Evolutionary conservation across 2,888 invertebrate species (phyloP).

Genomic region (Boloria euphrosyne): DNA sequence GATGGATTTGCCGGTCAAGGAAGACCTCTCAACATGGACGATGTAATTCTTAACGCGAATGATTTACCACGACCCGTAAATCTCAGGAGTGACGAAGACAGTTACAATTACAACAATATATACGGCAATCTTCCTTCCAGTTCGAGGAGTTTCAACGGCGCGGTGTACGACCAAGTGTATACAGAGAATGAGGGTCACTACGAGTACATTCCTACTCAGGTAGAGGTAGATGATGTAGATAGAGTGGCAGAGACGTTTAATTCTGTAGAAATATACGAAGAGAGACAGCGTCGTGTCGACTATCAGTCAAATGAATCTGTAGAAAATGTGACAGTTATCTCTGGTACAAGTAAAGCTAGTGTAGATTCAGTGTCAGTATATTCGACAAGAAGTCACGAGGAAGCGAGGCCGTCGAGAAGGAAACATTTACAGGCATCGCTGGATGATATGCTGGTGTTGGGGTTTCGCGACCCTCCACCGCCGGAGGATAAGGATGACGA

Average conservation of each 20-base stretch:
- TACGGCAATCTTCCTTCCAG: constrained; percentile 66
- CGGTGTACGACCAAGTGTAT: constrained; percentile 71
- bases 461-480: constrained; percentile 54
- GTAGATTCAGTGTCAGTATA: constrained; percentile 83
- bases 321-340: constrained; percentile 80
- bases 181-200: constrained; percentile 74
- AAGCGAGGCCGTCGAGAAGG: constrained; percentile 59
- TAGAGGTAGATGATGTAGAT: constrained; percentile 63
- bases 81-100: constrained; percentile 70
- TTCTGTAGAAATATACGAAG: constrained; percentile 73
- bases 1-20: constrained; percentile 78
- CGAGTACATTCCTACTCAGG: constrained; percentile 62
- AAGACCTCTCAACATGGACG: constrained; percentile 71
- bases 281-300: constrained; percentile 56
- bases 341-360: constrained; percentile 65
- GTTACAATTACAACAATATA: constrained; percentile 73
- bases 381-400: constrained; percentile 83
- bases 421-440: constrained; percentile 77
- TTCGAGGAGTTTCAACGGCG: constrained; percentile 62
- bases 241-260: constrained; percentile 65
- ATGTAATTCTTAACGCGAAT: constrained; percentile 66
- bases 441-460: constrained; percentile 83
- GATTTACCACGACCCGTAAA: constrained; percentile 64
- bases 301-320: constrained; percentile 76
- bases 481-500: constrained; percentile 61